A percentile compares a stretch with the other conserved stretches of the same genome.
Evolutionary conservation across 2,888 invertebrate genomes (phyloP).

Genomic region (Callyntrura guangdongensis): DNA sequence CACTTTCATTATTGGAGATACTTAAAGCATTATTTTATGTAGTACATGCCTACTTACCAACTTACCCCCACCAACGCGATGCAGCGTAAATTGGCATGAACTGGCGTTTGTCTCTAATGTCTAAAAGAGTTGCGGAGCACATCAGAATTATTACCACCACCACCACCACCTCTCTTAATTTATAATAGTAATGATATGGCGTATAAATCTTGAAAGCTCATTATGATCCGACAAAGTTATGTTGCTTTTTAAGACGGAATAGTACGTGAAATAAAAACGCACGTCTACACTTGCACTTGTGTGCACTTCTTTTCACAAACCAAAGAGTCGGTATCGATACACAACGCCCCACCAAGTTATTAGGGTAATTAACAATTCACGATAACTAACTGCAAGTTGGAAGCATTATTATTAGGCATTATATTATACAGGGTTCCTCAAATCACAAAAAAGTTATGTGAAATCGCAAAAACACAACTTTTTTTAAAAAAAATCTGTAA

Average conservation of each 20-base stretch:
- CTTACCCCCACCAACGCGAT: too few species aligned
- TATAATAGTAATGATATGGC: not conserved
- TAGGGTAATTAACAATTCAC: conserved; percentile 18
- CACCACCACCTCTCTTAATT: conserved; percentile 1
- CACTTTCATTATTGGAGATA: not conserved
- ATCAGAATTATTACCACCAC: not conserved
- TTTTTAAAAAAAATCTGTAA: not conserved
- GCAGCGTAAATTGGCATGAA: not conserved
- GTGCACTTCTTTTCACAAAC: not conserved
- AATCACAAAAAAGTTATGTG: conserved; percentile 23
- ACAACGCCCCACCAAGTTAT: not conserved
- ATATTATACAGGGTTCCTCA: not conserved
- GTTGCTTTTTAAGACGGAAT: not conserved
- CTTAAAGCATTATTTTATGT: too few species aligned
- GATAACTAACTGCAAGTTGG: conserved; percentile 8
- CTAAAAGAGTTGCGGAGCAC: not conserved
- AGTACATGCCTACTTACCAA: too few species aligned
- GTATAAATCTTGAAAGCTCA: conserved; percentile 42
- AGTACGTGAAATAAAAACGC: not conserved
- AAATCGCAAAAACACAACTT: conserved; percentile 30
- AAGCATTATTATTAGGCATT: not conserved
- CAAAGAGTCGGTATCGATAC: conserved; percentile 7
- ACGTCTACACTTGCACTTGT: not conserved
- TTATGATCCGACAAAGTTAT: not conserved
- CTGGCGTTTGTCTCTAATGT: not conserved